Base-by-base conservation (phyloP, 2,888 invertebrate species). In the Cerastoderma edule region DNA sequence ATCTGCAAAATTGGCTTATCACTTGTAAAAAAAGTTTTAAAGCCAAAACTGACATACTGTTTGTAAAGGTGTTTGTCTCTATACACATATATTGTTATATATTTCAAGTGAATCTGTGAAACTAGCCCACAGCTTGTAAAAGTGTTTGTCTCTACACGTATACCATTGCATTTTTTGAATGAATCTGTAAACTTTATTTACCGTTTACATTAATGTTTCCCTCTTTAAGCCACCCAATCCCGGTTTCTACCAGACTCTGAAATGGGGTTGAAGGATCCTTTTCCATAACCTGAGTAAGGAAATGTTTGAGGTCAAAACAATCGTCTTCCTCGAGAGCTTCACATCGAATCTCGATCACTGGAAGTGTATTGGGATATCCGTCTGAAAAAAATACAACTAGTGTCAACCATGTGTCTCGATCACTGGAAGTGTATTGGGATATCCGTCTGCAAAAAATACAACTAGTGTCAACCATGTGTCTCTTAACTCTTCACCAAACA, bases 311-410 rank as follows among this genome's bases (percentile, higher is more conserved):
- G 46, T 86, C 84, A 19, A 70, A 57, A 1, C 73, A 53, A 10
- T 83, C 82, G 24, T 87, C 85, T 8, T 83, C 80, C 19, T 71
- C 72, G 50, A 89, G 44, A 27, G 76, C 72, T 27, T 83, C 73
- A 16, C 87, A 89, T 1, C 87, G 77, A 8, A 89, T 80, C 2
- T 82, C 77, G 16, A 90, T 85, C 13, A 84, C 85, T 8, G 91
- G 89, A 13, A 67, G 66, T 0, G 54, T 71, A 2, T 68, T 39
- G 22, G 90, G 90, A 68, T 89, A 89, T 5, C 76, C 66, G 22
- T 79, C 90, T 90, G 77, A 35, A 79, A 80, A 56, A 30, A 32
- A n/a, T n/a, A n/a, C n/a, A n/a, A n/a, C n/a, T n/a, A n/a, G n/a
- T n/a, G n/a, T n/a, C n/a, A n/a, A n/a, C n/a, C n/a, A n/a, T n/a